Conservation (phyloP, 2,113 vertebrate genomes). For the Neotragus moschatus region DNA sequence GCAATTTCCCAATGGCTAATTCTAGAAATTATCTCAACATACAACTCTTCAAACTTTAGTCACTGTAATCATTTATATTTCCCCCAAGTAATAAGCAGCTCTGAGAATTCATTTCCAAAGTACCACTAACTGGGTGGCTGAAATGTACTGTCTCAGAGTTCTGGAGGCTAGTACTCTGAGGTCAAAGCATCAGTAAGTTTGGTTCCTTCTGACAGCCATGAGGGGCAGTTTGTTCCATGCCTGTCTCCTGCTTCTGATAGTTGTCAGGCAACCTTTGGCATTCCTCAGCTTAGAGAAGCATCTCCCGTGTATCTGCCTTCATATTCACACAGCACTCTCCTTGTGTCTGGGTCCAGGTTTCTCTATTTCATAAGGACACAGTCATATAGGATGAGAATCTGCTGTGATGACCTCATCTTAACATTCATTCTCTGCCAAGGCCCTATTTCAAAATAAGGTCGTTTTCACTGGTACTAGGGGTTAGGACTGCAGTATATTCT, state of each 20-base stretch:
- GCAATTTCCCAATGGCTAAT: not conserved
- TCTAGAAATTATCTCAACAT: slow-evolving; percentile 15
- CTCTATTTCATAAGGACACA: not conserved
- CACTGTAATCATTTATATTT: not conserved
- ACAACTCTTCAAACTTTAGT: not conserved
- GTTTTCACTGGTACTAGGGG: not conserved
- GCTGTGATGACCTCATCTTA: not conserved
- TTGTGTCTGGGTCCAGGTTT: not conserved
- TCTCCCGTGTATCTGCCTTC: not conserved
- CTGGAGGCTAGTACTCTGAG: not conserved
- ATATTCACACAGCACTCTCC: not conserved
- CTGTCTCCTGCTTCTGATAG: not conserved
- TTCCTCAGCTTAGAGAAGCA: not conserved
- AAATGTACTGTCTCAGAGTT: not conserved
- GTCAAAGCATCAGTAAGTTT: not conserved
- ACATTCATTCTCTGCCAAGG: not conserved
- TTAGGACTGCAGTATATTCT: not conserved
- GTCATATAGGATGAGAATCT: not conserved
- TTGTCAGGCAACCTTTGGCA: not conserved
- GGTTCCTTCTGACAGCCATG: not conserved
- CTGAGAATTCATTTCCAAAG: not conserved
- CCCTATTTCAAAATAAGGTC: not conserved
- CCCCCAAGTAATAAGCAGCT: not conserved
- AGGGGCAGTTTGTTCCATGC: not conserved
- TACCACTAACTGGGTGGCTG: not conserved